Evolutionary conservation across 2,888 invertebrate species (phyloP), one percentile per base, ranked within the genome.

Genomic region (Imbricaverruca yamaguchii): DNA sequence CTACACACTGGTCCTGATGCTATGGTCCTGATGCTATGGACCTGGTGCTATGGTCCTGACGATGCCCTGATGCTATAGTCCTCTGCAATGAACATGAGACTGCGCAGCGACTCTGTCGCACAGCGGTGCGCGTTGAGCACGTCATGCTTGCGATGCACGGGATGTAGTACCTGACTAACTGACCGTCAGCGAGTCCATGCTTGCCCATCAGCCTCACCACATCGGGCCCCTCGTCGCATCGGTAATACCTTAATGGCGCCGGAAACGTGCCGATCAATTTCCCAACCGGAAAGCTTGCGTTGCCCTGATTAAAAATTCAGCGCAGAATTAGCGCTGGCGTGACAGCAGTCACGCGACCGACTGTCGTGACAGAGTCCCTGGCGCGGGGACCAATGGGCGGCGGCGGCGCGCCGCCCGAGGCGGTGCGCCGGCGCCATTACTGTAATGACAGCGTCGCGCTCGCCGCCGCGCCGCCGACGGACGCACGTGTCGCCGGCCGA

Each of bases 321-420:
- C 67, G 25, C 67, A 67, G 25, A 67, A 67, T 67, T 67, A 67
- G 67, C n/a, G 13, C n/a, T 67, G 67, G 67, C 67, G 67, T 67
- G 67, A 25, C 67, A 25, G 25, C 15, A 11, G 25, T 25, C 67
- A 67, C 67, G 67, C 67, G n/a, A n/a, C n/a, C 23, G 67, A 67
- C 25, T 67, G 7, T 67, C 67, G 67, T 67, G 67, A 67, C 67
- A 67, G 25, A 15, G 25, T 67, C 25, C 67, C 67, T 25, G 25
- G 67, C 11, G 2, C 67, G 25, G 25, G 1, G 67, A 67, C 67
- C 67, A 67, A 67, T 67, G 25, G 25, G 67, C 13, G 67, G 25
- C 67, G 67, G 3, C 25, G 25, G 10, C n/a, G 25, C 67, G 67
- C 25, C 67, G 67, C 13, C 67, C 13, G 61, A 61, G 18, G 8